These are phyloP conservation scores for Furcifer pardalis DNA, from an alignment of 2,797 vertebrate species.

Conservation along the genomic window DNA sequence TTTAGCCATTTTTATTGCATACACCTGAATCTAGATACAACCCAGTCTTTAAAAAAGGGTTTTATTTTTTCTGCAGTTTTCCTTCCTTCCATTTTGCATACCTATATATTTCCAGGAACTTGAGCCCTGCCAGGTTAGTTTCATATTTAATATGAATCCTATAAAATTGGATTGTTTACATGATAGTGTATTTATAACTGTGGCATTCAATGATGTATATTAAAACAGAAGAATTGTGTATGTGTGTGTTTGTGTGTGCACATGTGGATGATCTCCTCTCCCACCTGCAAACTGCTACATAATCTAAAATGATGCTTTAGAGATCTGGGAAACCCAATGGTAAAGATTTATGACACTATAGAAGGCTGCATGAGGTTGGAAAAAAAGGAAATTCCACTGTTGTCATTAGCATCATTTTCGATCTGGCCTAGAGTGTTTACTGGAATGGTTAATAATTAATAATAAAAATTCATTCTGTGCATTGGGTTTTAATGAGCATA, in stretches of 20 bases:
- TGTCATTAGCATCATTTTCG: background rate
- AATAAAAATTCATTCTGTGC: fast-evolving
- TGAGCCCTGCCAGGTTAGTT: too few relatives aligned
- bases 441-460: background rate
- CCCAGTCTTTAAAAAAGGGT: background rate
- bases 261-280: too few relatives aligned
- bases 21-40: too few relatives aligned
- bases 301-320: background rate
- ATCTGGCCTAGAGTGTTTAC: background rate
- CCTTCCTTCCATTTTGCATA: too few relatives aligned
- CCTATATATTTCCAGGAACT: too few relatives aligned
- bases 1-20: too few relatives aligned
- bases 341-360: background rate
- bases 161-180: background rate
- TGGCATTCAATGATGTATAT: background rate
- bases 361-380: background rate
- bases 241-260: too few relatives aligned
- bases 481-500: background rate
- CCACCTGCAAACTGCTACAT: background rate
- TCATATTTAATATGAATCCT: fast-evolving
- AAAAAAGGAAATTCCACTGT: background rate
- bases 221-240: too few relatives aligned
- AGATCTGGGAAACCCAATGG: background rate
- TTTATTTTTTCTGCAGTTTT: background rate
- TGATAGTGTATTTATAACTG: slow-evolving; percentile 1